Base-by-base conservation (phyloP, 2,888 invertebrate species). In the Phymatocera aterrima region DNA sequence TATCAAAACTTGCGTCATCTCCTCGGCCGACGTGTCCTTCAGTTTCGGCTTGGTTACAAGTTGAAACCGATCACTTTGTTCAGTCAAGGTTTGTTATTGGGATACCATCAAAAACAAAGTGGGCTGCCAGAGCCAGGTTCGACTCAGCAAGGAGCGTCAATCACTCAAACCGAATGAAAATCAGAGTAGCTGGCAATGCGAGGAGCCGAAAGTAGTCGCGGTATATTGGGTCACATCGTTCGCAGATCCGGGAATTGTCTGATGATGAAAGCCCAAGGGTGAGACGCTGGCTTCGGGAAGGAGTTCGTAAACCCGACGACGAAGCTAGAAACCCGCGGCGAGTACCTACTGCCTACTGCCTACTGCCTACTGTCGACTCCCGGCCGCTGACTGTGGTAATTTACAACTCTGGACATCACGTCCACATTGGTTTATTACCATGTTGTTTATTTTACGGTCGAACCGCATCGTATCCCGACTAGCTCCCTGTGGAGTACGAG, bases 331-430 rank as follows among this genome's bases (percentile, higher is more conserved):
- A 68, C 46, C 46, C 18, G 24, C 24, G 46, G 24, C 68, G n/a
- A n/a, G n/a, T 68, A 28, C 68, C 24, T 6, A 43, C 64, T 65
- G 65, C 43, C 65, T 24, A 43, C 68, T 68, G 46, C 68, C 24
- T 6, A 43, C 64, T 65, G 65, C 43, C 65, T 24, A 68, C 68
- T 68, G 21, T 43, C 24, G 28, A 40, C 68, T 68, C 24, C 68
- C 28, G 68, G 28, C 68, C 46, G 68, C 68, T 68, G 68, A 68
- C 68, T 68, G 48, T 37, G 72, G 84, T 86, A 87, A 88, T 88
- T 88, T 88, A 88, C 87, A 85, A 85, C 84, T 83, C 84, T 85
- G 88, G 88, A 88, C 88, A 87, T 84, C 84, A 85, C 85, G 81
- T 85, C 78, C 74, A 72, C 75, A 54, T 83, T 81, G 84, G 83